These are phyloP conservation scores for Tenthredo mesomela DNA, from an alignment of 2,888 invertebrate genomes.

Conservation along the genomic window DNA sequence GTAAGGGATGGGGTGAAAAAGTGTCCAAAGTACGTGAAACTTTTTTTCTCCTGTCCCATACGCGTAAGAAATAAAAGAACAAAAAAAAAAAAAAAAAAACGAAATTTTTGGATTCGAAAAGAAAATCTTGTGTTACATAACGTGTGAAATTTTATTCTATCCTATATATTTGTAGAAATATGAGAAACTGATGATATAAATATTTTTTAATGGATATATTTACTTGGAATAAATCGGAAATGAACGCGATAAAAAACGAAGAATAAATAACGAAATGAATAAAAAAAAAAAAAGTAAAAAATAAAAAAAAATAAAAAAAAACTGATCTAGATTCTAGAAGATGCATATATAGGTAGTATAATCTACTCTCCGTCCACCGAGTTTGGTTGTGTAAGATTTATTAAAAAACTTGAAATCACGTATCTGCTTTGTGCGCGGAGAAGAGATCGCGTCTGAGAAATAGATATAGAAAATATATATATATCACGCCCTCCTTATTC, in stretches of 20 bases:
- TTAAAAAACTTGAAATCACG: constrained; percentile 35
- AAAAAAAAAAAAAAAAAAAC: neutral
- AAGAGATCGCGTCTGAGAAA: neutral
- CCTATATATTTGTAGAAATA: no score
- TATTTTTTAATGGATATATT: neutral
- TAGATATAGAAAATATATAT: constrained; percentile 17
- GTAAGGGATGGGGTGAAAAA: neutral
- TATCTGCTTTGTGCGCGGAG: neutral
- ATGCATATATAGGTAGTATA: neutral
- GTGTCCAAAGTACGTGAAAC: neutral
- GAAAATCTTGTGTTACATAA: neutral
- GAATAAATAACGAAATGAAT: neutral
- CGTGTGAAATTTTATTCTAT: neutral
- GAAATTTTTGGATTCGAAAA: neutral
- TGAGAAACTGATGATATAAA: neutral
- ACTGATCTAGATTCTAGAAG: neutral
- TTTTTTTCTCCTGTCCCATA: neutral
- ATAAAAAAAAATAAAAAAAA: neutral
- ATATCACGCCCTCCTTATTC: neutral
- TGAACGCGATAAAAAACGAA: constrained; percentile 2
- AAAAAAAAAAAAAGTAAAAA: neutral
- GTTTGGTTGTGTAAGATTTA: constrained; percentile 24
- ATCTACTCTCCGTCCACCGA: neutral
- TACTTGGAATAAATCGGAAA: neutral
- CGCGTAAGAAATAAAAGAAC: neutral